Conservation (phyloP, 2,888 invertebrate genomes). For the Saturnia japonica region DNA sequence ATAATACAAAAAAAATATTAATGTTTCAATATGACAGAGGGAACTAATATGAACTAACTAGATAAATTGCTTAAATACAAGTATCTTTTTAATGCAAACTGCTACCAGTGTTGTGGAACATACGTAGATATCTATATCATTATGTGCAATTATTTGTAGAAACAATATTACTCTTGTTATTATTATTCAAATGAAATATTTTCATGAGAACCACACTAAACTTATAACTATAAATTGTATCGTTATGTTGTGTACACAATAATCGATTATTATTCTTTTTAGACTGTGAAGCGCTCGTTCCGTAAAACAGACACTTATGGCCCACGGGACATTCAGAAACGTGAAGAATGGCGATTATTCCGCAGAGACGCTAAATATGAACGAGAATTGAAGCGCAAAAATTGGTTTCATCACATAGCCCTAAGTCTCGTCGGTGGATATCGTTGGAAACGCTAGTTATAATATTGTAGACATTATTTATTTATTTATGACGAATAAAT, state of each 20-base stretch:
- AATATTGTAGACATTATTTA: background rate
- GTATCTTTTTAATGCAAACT: background rate
- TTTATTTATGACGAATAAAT: background rate
- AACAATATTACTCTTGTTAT: background rate
- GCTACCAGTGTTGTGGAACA: background rate
- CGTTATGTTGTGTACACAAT: background rate
- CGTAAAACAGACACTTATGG: constrained; percentile 69
- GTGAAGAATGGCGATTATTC: constrained; percentile 83
- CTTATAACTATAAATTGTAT: background rate
- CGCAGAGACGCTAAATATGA: constrained; percentile 70
- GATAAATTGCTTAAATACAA: background rate
- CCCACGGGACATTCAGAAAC: constrained; percentile 77
- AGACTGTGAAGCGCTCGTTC: constrained; percentile 73
- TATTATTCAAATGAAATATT: background rate
- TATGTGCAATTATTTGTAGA: background rate
- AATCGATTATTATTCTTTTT: constrained; percentile 29
- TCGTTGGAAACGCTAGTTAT: constrained; percentile 38
- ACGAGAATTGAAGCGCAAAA: constrained; percentile 54
- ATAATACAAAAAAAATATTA: background rate
- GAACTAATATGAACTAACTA: background rate
- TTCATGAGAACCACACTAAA: too few relatives aligned
- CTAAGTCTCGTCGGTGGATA: constrained; percentile 65
- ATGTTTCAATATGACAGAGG: background rate
- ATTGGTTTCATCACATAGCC: constrained; percentile 64
- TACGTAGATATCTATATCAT: background rate